Evolutionary conservation across 2,113 vertebrate genomes (phyloP).

Genomic region (Carollia perspicillata): DNA sequence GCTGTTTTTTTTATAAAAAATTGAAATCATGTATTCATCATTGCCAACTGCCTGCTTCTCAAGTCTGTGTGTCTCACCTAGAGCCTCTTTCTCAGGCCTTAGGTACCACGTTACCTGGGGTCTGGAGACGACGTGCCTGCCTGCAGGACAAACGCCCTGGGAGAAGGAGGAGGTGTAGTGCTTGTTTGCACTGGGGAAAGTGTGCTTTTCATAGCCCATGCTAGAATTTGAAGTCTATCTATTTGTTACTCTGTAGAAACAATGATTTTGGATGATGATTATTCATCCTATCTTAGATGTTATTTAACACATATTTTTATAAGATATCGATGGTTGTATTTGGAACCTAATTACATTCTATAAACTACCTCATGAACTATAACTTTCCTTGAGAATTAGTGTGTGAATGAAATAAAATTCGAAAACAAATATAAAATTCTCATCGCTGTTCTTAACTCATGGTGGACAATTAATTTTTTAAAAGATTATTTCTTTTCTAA

Average conservation of each 20-base stretch:
- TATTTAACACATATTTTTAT: background rate
- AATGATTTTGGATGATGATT: background rate
- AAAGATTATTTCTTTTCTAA: background rate
- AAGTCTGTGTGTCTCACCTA: background rate
- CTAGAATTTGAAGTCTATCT: background rate
- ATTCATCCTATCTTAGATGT: background rate
- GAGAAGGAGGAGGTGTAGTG: background rate
- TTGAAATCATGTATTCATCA: background rate
- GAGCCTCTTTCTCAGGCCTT: background rate
- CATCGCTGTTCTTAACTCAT: background rate
- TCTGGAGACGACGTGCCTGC: background rate
- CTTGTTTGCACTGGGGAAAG: background rate
- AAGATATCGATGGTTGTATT: background rate
- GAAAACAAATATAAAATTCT: background rate
- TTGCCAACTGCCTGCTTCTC: background rate
- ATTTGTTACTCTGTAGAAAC: background rate
- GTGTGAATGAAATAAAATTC: background rate
- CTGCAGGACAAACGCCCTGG: background rate
- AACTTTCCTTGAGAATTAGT: background rate
- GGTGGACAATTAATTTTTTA: background rate
- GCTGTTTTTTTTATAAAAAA: background rate
- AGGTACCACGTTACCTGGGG: background rate
- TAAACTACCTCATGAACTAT: background rate
- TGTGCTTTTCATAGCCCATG: background rate
- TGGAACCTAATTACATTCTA: background rate